Conservation (phyloP, 1,140 invertebrate species). For the Bombus consobrinus region DNA sequence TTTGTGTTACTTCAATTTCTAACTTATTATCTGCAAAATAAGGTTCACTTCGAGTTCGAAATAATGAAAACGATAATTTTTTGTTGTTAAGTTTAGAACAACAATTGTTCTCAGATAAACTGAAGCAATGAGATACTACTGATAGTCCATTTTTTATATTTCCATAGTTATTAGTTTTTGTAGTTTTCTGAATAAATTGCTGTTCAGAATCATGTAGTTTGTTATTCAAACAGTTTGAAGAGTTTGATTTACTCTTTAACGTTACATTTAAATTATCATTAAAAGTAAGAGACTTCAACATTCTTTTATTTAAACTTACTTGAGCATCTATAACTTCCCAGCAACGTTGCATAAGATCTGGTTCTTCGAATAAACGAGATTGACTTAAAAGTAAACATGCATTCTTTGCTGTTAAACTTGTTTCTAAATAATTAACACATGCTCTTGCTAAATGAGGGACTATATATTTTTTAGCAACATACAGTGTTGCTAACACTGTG, state of each 20-base stretch:
- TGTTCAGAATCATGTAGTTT: slow-evolving; percentile 43
- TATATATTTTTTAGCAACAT: slow-evolving; percentile 97
- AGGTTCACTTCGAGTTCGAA: slow-evolving; percentile 78
- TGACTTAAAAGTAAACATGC: slow-evolving; percentile 95
- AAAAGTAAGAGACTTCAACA: slow-evolving; percentile 70
- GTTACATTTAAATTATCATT: slow-evolving; percentile 54
- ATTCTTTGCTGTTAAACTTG: slow-evolving; percentile 95
- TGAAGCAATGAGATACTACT: slow-evolving; percentile 61
- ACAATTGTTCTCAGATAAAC: slow-evolving; percentile 65
- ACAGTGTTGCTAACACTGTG: slow-evolving; percentile 93
- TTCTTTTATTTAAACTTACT: slow-evolving; percentile 84
- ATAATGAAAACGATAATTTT: slow-evolving; percentile 65
- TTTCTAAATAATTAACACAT: slow-evolving; percentile 96
- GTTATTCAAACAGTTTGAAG: slow-evolving; percentile 40
- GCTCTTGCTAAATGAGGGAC: slow-evolving; percentile 94
- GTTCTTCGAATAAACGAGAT: slow-evolving; percentile 95
- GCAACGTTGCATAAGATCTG: slow-evolving; percentile 95
- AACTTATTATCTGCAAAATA: slow-evolving; percentile 73
- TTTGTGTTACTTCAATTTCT: slow-evolving; percentile 77
- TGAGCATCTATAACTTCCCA: slow-evolving; percentile 98
- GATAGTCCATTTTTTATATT: slow-evolving; percentile 45
- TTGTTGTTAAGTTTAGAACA: slow-evolving; percentile 50
- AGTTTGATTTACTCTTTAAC: slow-evolving; percentile 46
- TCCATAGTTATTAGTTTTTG: slow-evolving; percentile 23
- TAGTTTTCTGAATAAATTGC: slow-evolving; percentile 31